phyloP scores from a whole-genome alignment of 2,888 invertebrate genomes.

The Pristionchus arcanus region DNA sequence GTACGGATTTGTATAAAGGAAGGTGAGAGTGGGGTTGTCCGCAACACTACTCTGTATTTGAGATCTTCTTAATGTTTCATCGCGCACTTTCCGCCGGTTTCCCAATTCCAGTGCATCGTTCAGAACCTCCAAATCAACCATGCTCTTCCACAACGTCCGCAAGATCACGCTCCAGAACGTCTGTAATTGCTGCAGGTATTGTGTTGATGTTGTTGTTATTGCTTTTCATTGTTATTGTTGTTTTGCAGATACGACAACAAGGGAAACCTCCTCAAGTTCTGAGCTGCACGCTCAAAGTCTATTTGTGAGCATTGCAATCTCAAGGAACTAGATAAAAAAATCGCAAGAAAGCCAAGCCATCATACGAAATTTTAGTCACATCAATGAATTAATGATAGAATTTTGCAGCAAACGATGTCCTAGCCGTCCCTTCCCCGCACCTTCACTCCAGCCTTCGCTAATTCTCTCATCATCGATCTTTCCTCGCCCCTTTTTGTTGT shows the following conservation, averaged over 20 bases:
- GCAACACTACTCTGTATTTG: neutral
- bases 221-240: neutral
- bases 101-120: too few relatives aligned
- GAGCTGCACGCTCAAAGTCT: neutral
- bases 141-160: slow-evolving; percentile 14
- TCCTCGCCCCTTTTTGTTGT: too few relatives aligned
- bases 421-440: too few relatives aligned
- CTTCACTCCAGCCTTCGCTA: too few relatives aligned
- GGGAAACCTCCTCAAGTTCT: neutral
- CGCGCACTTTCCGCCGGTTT: too few relatives aligned
- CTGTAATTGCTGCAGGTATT: neutral
- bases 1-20: neutral
- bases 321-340: neutral
- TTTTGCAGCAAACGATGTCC: too few relatives aligned
- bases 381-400: too few relatives aligned
- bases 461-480: too few relatives aligned
- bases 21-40: neutral
- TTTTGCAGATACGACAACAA: neutral
- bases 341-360: too few relatives aligned
- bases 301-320: neutral
- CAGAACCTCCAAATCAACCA: neutral
- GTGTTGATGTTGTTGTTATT: neutral
- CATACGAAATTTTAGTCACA: too few relatives aligned
- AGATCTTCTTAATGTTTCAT: too few relatives aligned
- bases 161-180: neutral